Evolutionary conservation across 2,888 invertebrate genomes (phyloP).

Genomic region (Xestia c-nigrum): DNA sequence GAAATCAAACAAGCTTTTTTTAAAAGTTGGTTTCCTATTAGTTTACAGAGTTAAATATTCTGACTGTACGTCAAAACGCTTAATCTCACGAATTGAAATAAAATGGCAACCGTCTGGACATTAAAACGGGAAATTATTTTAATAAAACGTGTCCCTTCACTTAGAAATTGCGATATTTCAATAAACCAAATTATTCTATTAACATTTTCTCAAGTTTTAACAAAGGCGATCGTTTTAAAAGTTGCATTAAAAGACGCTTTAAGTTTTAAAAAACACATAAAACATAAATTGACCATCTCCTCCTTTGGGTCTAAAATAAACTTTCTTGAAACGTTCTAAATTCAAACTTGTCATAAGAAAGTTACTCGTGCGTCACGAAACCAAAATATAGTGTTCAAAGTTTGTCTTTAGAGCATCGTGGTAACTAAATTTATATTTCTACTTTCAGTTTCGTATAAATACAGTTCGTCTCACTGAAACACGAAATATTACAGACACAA

Average conservation of each 20-base stretch:
- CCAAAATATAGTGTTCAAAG: slow-evolving; percentile 6
- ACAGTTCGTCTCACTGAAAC: neutral
- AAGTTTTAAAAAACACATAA: neutral
- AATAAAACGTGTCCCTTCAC: slow-evolving; percentile 32
- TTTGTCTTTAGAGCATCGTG: neutral
- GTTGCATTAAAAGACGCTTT: neutral
- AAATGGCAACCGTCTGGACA: slow-evolving; percentile 32
- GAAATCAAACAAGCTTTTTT: neutral
- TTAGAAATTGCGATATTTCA: slow-evolving; percentile 18
- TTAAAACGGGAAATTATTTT: slow-evolving; percentile 31
- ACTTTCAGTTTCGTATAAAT: too few relatives aligned
- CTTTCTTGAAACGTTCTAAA: neutral
- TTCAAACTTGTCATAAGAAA: slow-evolving; percentile 2
- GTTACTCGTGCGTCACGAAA: slow-evolving; percentile 1
- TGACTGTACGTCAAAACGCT: slow-evolving; percentile 12
- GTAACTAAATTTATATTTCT: neutral
- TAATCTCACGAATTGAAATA: slow-evolving; percentile 21
- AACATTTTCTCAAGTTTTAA: slow-evolving; percentile 3
- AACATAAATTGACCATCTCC: neutral
- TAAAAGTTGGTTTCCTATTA: neutral
- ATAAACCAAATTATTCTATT: slow-evolving; percentile 9
- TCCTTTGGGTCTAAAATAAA: neutral
- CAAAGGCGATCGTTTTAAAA: neutral
- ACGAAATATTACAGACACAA: neutral
- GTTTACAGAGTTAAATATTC: neutral